These are phyloP conservation scores for Mobula birostris DNA, from an alignment of 2,113 vertebrate genomes.

Conservation along the genomic window DNA sequence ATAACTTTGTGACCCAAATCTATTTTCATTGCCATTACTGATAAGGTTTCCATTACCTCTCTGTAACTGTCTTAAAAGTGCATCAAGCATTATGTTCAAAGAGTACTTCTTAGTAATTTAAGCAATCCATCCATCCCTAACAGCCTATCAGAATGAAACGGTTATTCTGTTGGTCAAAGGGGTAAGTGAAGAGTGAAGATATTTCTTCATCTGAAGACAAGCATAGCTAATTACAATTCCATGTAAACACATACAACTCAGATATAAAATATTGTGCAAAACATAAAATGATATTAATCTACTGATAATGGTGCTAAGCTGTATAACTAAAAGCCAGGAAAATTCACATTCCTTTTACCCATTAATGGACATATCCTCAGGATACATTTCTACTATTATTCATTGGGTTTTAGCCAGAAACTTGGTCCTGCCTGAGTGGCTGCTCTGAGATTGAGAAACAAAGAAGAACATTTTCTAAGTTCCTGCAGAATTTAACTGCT, in stretches of 20 bases:
- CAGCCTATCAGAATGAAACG: not conserved
- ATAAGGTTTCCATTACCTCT: not conserved
- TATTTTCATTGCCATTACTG: not conserved
- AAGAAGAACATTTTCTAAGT: no score
- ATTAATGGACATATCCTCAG: no score
- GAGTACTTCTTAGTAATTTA: not conserved
- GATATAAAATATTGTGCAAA: not conserved
- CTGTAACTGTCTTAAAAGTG: not conserved
- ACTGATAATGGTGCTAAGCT: not conserved
- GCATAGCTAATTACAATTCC: not conserved
- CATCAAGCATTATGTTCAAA: not conserved
- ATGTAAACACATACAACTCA: not conserved
- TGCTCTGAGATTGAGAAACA: no score
- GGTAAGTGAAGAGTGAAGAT: not conserved
- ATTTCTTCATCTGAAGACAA: not conserved
- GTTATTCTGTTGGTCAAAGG: not conserved
- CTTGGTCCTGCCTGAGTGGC: no score
- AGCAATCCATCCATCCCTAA: not conserved
- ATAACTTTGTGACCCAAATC: not conserved
- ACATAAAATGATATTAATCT: not conserved
- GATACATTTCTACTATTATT: no score
- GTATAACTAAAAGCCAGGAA: not conserved
- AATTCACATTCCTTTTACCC: not conserved
- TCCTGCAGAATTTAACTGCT: no score
- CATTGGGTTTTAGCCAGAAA: no score